A percentile compares a stretch with the other conserved stretches of the same genome.
Conservation (phyloP, 2,888 invertebrate genomes). For the Bugula neritina region DNA sequence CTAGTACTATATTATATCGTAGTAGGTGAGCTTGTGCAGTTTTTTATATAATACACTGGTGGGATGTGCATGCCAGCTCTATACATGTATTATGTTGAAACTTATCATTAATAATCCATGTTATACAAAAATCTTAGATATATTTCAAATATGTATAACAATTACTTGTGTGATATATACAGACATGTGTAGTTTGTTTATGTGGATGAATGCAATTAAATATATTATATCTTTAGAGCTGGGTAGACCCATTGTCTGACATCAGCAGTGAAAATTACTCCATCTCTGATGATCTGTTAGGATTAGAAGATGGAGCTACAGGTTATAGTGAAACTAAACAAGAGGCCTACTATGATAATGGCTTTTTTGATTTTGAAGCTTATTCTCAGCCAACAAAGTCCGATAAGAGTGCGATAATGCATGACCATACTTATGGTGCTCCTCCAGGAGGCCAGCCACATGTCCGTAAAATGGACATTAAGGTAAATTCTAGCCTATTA, state of each 20-base stretch:
- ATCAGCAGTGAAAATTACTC: background rate
- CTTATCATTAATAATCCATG: no score
- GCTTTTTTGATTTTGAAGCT: background rate
- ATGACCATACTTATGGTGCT: conserved; percentile 25
- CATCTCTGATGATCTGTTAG: conserved; percentile 1
- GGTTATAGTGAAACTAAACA: background rate
- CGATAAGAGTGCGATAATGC: background rate
- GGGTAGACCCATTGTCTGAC: background rate
- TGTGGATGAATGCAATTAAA: no score
- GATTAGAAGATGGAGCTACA: background rate
- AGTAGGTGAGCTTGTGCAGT: no score
- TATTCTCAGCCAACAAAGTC: background rate
- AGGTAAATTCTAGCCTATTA: conserved; percentile 9
- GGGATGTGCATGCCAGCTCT: no score
- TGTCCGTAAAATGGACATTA: conserved; percentile 27
- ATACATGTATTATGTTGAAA: no score
- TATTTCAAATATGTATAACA: no score
- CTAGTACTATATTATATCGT: no score
- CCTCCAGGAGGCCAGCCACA: conserved; percentile 23
- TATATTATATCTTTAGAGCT: conserved; percentile 7
- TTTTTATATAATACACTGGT: no score
- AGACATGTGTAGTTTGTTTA: no score
- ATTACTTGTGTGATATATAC: no score
- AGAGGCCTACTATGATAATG: conserved; percentile 4
- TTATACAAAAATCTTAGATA: no score